Percentiles rank a stretch among this genome's conserved stretches.
Evolutionary conservation across 2,888 invertebrate genomes (phyloP).

Genomic region (Caenorhabditis angaria): DNA sequence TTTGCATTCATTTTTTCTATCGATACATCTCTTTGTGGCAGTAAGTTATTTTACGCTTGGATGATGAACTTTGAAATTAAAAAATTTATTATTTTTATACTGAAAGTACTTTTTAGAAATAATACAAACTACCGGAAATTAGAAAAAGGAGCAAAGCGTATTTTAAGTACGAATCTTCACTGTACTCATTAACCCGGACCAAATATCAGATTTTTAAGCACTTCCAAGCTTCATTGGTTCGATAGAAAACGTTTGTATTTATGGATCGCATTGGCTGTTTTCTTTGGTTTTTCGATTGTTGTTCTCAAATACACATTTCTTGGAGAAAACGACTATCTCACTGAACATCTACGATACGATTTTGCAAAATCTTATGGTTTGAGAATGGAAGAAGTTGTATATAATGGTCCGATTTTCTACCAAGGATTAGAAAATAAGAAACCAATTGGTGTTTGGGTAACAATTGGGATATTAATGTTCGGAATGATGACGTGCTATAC

Average conservation of each 20-base stretch:
- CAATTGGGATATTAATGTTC: conserved; percentile 11
- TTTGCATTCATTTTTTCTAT: conserved; percentile 32
- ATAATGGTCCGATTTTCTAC: conserved; percentile 33
- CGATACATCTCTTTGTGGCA: conserved; percentile 24
- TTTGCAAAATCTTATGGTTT: conserved; percentile 22
- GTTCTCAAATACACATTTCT: conserved; percentile 29
- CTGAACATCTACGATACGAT: conserved; percentile 18
- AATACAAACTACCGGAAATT: no score
- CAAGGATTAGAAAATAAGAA: background rate
- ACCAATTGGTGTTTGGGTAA: conserved; percentile 15
- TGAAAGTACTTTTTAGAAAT: no score
- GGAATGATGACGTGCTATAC: conserved; percentile 10
- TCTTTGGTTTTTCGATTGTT: conserved; percentile 16
- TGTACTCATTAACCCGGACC: no score
- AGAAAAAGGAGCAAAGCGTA: no score
- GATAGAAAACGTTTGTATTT: conserved; percentile 7
- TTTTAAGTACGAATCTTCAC: no score
- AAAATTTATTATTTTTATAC: no score
- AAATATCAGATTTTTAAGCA: background rate
- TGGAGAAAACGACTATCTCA: conserved; percentile 25
- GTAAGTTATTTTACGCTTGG: conserved; percentile 3
- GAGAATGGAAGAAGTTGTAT: conserved; percentile 26
- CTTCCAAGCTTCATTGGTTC: background rate
- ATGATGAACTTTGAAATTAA: no score
- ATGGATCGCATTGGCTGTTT: conserved; percentile 19